Base-by-base conservation (phyloP, 2,113 vertebrate species). In the Pseudopipra pipra region DNA sequence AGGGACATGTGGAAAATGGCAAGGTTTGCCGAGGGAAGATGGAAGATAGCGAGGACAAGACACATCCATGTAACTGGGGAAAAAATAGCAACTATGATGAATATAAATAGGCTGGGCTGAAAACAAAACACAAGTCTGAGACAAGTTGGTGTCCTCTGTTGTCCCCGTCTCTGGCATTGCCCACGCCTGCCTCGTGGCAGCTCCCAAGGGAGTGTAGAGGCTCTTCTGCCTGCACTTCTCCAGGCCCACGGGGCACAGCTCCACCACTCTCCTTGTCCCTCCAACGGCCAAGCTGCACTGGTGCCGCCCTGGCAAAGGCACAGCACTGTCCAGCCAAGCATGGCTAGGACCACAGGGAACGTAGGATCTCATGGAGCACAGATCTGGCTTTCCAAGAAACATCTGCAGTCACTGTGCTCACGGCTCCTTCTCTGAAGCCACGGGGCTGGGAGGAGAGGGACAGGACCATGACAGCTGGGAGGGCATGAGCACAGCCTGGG, bases 31-130 rank as follows among this genome's bases (percentile, higher is more conserved):
- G 24, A 18, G 55, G n/a, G 54, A 91, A 94, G 71, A 87, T 61
- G 74, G 89, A 63, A 86, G 89, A 78, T 17, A 63, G 83, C 0
- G 11, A 93, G 52, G 56, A 91, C 70, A 82, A 90, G 87, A 87
- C 37, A 61, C 65, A 56, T 72, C n/a, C 90, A 21, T 72, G 90
- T 63, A 97, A 90, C 73, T 31, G 62, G 49, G 68, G 59, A 87
- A 95, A 93, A 95, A 96, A 82, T 47, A 95, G 93, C 75, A 91
- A 70, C 89, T 95, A 16, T 68, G 46, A 58, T 58, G 89, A 91
- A 86, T 95, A 93, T 85, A 94, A 96, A 96, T 95, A 96, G 93
- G 87, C 62, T 89, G 58, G 85, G 73, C 85, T 73, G 75, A 75
- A 96, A 95, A 88, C 83, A 83, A 88, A 96, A 85, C 73, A 20